Evolutionary conservation across 2,888 invertebrate species (phyloP), one percentile per base, ranked within the genome.

Genomic region (Teleogryllus oceanicus): DNA sequence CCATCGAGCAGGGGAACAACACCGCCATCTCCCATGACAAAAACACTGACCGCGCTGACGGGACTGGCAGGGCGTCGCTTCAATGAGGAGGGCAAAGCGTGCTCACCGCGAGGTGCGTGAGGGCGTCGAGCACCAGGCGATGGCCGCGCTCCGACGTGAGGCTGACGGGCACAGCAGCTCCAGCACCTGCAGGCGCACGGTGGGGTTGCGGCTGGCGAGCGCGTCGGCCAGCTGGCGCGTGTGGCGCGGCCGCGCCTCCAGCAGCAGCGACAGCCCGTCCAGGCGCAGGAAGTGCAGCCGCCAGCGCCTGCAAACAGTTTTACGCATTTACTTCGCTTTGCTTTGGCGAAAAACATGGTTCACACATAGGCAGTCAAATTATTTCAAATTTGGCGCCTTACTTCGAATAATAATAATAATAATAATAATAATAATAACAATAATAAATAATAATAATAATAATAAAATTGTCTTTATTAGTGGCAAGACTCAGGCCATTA

Each of bases 121-220:
- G 82, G 0, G 87, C 87, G 80, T 87, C 86, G 74, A 88, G 82
- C 0, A 87, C 86, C 49, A 86, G 83, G 13, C 84, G 81, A 83
- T 88, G 87, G 4, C 88, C 88, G 49, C 85, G 83, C 24, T 84
- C 84, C 37, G 86, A 87, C 83, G 86, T 87, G 50, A 87, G 85
- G 83, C 87, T 87, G 13, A 88, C 83, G 0, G 87, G 77, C 88
- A 87, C 81, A 88, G 83, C 49, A 89, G 84, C 83, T 89, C 88
- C 82, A 88, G 85, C 20, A 88, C 86, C 83, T 88, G 88, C 79
- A 88, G 87, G 84, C 88, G 88, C 13, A 88, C 87, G 76, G 87
- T 84, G 13, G 86, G 85, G 83, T 87, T 88, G 49, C 84, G 85
- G 13, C 87, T 86, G 77, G 85, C 85, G 82, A 89, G 79, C 12